Conservation (phyloP, 2,797 vertebrate genomes). For the Enteromius radiatus region DNA sequence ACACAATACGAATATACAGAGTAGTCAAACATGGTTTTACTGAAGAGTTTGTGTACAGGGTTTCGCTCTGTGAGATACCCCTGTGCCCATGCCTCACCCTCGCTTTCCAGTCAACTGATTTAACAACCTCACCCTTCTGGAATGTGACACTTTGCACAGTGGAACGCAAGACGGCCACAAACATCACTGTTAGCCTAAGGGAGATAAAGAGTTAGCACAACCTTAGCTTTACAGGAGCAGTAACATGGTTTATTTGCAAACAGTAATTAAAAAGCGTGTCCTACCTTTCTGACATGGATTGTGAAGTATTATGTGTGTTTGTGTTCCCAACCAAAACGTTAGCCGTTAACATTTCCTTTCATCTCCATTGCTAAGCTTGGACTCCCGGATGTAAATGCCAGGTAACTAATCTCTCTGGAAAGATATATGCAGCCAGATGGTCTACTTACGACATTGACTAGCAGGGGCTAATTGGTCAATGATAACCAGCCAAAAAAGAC, state of each 20-base stretch:
- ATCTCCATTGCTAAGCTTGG: not conserved
- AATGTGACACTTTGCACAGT: conserved; percentile 69
- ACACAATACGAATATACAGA: not conserved
- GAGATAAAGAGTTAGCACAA: conserved; percentile 57
- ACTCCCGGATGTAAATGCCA: not conserved
- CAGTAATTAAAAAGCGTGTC: not conserved
- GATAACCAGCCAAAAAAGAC: not conserved
- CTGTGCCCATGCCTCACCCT: conserved; percentile 39
- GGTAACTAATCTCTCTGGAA: conserved; percentile 1
- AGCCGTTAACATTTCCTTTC: not conserved
- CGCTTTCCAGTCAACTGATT: conserved; percentile 41
- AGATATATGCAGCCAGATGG: conserved; percentile 1
- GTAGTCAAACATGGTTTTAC: not conserved
- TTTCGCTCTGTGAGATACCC: conserved; percentile 40
- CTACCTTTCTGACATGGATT: not conserved
- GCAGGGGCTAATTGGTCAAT: not conserved
- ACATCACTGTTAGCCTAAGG: conserved; percentile 61
- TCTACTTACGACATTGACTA: not conserved
- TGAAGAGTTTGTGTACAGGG: conserved; percentile 14
- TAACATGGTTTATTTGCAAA: not conserved
- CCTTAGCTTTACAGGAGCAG: conserved; percentile 8
- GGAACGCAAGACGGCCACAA: conserved; percentile 68
- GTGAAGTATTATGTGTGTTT: not conserved
- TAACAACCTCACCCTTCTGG: conserved; percentile 63
- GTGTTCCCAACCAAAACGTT: not conserved